Evolutionary conservation across 1,140 invertebrate species (phyloP).

Genomic region (Drosophila miranda): DNA sequence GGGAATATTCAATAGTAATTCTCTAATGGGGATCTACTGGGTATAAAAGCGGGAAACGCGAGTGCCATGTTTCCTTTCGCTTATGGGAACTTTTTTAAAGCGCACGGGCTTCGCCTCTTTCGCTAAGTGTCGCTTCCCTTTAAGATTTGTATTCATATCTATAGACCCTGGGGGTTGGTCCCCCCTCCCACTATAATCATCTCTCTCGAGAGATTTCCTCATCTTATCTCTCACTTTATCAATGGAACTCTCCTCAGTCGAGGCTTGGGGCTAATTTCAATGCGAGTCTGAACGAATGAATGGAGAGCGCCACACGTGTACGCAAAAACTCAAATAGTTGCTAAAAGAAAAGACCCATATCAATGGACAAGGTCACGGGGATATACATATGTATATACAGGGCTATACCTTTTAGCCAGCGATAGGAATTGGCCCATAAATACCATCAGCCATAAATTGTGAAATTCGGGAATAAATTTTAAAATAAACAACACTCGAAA

Average conservation of each 20-base stretch:
- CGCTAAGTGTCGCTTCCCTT: too few relatives aligned
- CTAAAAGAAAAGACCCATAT: not conserved
- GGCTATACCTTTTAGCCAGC: not conserved
- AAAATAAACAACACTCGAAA: too few relatives aligned
- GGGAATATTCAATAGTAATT: too few relatives aligned
- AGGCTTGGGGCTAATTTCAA: slow-evolving; percentile 12
- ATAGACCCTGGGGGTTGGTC: too few relatives aligned
- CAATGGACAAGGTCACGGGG: slow-evolving; percentile 25
- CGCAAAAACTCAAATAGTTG: slow-evolving; percentile 13
- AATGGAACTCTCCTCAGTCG: slow-evolving; percentile 13
- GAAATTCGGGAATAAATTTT: not conserved
- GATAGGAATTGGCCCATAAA: slow-evolving; percentile 36
- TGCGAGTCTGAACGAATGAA: not conserved
- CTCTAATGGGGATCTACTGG: too few relatives aligned
- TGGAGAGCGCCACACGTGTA: slow-evolving; percentile 47
- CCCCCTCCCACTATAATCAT: too few relatives aligned
- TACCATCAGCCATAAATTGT: slow-evolving; percentile 7
- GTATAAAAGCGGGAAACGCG: too few relatives aligned
- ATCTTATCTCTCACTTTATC: slow-evolving; percentile 40
- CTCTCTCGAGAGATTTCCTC: not conserved
- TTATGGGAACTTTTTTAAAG: too few relatives aligned
- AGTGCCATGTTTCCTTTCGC: too few relatives aligned
- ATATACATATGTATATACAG: slow-evolving; percentile 8
- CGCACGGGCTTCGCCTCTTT: too few relatives aligned
- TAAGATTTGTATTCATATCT: not conserved